phyloP scores from a whole-genome alignment of 2,797 vertebrate genomes.

The Halcyon badia region DNA sequence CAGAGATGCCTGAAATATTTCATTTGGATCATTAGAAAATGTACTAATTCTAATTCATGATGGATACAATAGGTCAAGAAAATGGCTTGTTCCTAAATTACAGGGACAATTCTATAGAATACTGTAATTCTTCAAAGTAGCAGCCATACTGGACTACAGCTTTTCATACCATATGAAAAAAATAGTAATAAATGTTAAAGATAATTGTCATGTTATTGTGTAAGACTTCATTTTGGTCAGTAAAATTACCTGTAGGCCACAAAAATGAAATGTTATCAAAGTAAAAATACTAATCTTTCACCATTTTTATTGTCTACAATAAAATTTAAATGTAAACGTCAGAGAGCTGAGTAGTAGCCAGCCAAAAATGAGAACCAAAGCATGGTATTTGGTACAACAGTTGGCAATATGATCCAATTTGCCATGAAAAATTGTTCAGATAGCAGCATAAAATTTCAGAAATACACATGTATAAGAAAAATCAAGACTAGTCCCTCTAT shows the following conservation, averaged over 20 bases:
- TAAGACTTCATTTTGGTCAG: not conserved
- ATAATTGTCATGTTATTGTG: not conserved
- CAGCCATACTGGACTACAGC: not conserved
- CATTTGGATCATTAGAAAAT: not conserved
- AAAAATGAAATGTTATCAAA: not conserved
- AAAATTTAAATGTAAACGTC: not conserved
- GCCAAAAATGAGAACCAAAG: not conserved
- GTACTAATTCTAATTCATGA: not conserved
- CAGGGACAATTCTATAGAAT: not conserved
- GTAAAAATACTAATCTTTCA: not conserved
- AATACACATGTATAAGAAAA: not conserved
- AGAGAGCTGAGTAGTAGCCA: not conserved
- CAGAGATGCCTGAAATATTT: not conserved
- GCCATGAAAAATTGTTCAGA: not conserved
- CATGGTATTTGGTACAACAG: not conserved
- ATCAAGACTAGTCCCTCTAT: not conserved
- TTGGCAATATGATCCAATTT: not conserved
- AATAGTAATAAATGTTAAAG: not conserved
- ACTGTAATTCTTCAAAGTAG: not conserved
- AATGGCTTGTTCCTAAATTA: not conserved
- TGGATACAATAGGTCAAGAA: not conserved
- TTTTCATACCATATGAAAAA: not conserved
- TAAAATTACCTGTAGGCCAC: not conserved
- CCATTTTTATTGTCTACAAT: not conserved
- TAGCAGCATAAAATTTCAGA: not conserved